Base-by-base conservation (phyloP, 2,797 vertebrate genomes). In the Echiichthys vipera region DNA sequence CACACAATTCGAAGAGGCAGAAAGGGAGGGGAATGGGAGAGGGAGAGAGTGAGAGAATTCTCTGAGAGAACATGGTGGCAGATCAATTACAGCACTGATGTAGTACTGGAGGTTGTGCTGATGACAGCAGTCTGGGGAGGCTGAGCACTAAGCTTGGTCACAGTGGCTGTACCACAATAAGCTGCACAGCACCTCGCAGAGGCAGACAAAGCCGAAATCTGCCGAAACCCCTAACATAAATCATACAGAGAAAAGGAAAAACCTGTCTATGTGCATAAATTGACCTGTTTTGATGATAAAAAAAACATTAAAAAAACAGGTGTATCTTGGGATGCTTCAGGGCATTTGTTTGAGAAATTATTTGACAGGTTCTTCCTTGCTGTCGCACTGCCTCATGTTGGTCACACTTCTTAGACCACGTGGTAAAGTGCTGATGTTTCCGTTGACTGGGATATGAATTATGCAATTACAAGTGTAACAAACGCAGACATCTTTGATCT, bases 11-110 rank as follows among this genome's bases (percentile, higher is more conserved):
- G 62, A 46, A 61, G 71, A 47, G 63, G 42, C 2, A 2, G 55
- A 20, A 10, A 39, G 9, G 20, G 51, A 65, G 51, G 71, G 25
- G 24, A 43, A 57, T 22, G 43, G 69, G 47, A 66, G 39, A 22
- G 18, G 24, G 17, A 51, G 71, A 67, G 74, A 61, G 61, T 20
- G 69, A 55, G 42, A 55, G 30, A 70, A 69, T 65, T 80, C 65
- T 71, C 47, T 1, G 70, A 55, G 59, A 80, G 46, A 80, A 86
- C 83, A 74, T 39, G 63, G 77, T 83, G 89, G 79, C 84, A 80
- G 77, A 90, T 92, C 69, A 58, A 84, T 90, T 83, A 71, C 13
- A 46, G 84, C 84, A 53, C 62, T 89, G 90, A 92, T 90, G 80
- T 74, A 91, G 80, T 18, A 24, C 73, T 29, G 42, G 68, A 71